Base-by-base conservation (phyloP, 2,797 vertebrate species). In the Falco rusticolus region DNA sequence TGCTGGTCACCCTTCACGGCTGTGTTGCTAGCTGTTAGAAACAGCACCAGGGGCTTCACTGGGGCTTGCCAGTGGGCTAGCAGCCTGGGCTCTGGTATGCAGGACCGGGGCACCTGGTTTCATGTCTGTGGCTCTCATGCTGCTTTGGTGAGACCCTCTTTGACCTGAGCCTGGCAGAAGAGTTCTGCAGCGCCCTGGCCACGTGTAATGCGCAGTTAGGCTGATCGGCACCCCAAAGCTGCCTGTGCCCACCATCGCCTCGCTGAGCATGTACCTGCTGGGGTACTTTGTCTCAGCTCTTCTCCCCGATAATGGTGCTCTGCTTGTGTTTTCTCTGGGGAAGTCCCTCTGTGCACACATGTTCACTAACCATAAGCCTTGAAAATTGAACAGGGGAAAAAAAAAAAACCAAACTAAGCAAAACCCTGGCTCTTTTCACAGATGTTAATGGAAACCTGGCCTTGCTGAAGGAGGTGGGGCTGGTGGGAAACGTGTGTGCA, bases 201-300 rank as follows among this genome's bases (percentile, higher is more conserved):
- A 2, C 1, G 10, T 2, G 3, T 29, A 16, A n/a, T 15, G 41
- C 3, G 1, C 7, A 6, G 11, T 31, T n/a, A 17, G n/a, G 25
- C 29, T 54, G 3, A 48, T 4, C 1, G 4, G 56, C 31, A 18
- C 28, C 51, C 33, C 28, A 48, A 10, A 41, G 6, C 25, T 54
- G 41, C 11, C 39, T 4, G 28, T 53, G 86, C 47, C 60, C 2
- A 1, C 54, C 25, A 16, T 4, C n/a, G 2, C 2, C 4, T 51
- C 71, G 3, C 53, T 3, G 25, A 63, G 48, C n/a, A 29, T 20
- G 9, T 29, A 29, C 16, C 11, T 29, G n/a, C 43, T 6, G 10
- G 60, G 3, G 17, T 1, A 0, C 33, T 72, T 9, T 9, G 28
- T 37, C 60, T 37, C 33, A 0, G 34, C 34, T 34, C 41, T 41